phyloP scores from a whole-genome alignment of 2,113 vertebrate genomes.

The Acrocephalus arundinaceus region DNA sequence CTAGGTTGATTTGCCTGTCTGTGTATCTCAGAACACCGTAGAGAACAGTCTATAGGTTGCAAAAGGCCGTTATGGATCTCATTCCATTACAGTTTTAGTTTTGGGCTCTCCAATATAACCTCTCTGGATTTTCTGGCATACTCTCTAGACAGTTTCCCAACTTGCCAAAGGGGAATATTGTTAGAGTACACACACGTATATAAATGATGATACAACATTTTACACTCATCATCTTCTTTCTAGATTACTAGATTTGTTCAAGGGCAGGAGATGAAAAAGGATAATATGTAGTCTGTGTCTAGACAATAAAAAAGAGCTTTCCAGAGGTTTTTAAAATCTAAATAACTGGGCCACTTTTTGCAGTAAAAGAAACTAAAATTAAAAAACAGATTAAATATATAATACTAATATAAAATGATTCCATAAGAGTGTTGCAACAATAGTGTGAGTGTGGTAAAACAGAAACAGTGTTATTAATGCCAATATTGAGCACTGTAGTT shows the following conservation, averaged over 20 bases:
- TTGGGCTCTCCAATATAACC: not conserved
- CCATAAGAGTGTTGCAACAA: not conserved
- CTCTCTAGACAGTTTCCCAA: not conserved
- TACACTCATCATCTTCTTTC: conserved; percentile 2
- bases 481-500: not conserved
- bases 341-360: not conserved
- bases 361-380: not conserved
- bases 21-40: not conserved
- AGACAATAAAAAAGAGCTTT: not conserved
- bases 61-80: not conserved
- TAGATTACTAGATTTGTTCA: conserved; percentile 16
- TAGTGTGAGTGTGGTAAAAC: not conserved
- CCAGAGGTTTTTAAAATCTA: not conserved
- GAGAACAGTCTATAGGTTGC: not conserved
- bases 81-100: not conserved
- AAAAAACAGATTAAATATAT: not conserved
- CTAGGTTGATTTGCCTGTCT: not conserved
- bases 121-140: not conserved
- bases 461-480: not conserved
- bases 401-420: not conserved
- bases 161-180: not conserved
- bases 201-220: not conserved
- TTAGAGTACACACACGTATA: not conserved
- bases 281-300: not conserved
- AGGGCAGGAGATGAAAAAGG: not conserved